Base-by-base conservation (phyloP, 2,888 invertebrate species). In the Hirtodrosophila duncani region DNA sequence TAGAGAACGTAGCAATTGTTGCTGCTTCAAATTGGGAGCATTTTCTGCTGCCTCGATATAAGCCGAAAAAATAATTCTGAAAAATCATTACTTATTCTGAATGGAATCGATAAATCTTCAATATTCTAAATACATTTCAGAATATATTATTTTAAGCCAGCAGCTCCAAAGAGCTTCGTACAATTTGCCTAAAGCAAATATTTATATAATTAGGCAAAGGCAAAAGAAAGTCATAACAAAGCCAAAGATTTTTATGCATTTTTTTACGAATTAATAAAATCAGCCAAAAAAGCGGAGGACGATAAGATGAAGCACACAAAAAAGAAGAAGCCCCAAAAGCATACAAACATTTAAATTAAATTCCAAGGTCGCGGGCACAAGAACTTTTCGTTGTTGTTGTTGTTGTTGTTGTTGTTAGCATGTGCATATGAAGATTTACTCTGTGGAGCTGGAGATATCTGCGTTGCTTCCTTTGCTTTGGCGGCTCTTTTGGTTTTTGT, bases 311-410 rank as follows among this genome's bases (percentile, higher is more conserved):
- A 48, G 26, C 46, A 20, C 23, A 20, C 42, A 29, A 37, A 48
- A 18, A 27, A 30, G 38, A 17, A 6, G 27, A 46, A 42, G 11
- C n/a, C 27, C 13, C 31, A 50, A 13, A 42, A 4, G 21, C 5
- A 38, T 38, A 39, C 61, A 51, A 16, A 39, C 48, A 50, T 49
- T 60, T 45, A 60, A 68, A 72, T 55, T 24, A 48, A 66, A 67
- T 64, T 62, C 26, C 78, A 74, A 78, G 79, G 75, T 78, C 62
- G 44, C 26, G 21, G 37, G 66, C 60, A 63, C 63, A 71, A 66
- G 63, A 71, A 78, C 62, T 48, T 16, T 36, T 41, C 50, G 48
- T 55, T 44, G 39, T 45, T 38, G 3, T 45, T 9, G n/a, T n/a
- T n/a, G n/a, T n/a, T n/a, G n/a, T 51, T 9, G 27, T 44, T 62